Evolutionary conservation across 1,140 invertebrate species (phyloP), one percentile per base, ranked within the genome.

Genomic region (Anagrus nilaparvatae): DNA sequence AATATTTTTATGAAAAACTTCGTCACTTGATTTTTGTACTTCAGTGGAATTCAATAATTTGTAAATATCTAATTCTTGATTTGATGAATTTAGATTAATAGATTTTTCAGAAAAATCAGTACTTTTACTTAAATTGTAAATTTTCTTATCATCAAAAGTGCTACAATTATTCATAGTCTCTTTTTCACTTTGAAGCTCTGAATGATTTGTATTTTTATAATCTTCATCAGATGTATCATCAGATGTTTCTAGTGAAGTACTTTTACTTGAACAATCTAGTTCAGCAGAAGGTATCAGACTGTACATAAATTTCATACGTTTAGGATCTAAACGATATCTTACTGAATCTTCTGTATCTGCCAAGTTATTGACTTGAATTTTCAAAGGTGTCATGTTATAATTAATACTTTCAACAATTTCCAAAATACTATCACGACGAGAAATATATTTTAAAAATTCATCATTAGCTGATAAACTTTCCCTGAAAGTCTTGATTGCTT

Each of bases 301-400:
- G 21, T 69, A 69, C 27, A 66, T 54, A 5, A 53, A 30, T 36
- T 35, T 61, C 56, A 67, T 61, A 7, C 60, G 56, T 3, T 46
- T 35, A 1, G 56, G 46, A 39, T 59, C 51, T 5, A 69, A 40
- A 40, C 52, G 60, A 19, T 66, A 69, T 18, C 65, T 63, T 0
- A 35, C 32, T 5, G 60, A 58, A 12, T 52, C 40, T 19, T 58
- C 48, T 0, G 44, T 53, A n/a, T 49, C 30, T 6, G 53, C 50
- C 3, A 61, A 35, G 27, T 31, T 37, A n/a, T 50, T 40, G 1
- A 47, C 13, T 2, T 17, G 43, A 0, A 46, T 4, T 34, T 46
- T 47, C 7, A 58, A 57, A 4, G 61, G 52, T 1, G 49, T 40
- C 8, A 63, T 51, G 21, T 60, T 53, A 0, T 36, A 13, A 38